A percentile compares a stretch with the other conserved stretches of the same genome.
phyloP scores from a whole-genome alignment of 2,888 invertebrate species.

The Eubasilissa splendida region DNA sequence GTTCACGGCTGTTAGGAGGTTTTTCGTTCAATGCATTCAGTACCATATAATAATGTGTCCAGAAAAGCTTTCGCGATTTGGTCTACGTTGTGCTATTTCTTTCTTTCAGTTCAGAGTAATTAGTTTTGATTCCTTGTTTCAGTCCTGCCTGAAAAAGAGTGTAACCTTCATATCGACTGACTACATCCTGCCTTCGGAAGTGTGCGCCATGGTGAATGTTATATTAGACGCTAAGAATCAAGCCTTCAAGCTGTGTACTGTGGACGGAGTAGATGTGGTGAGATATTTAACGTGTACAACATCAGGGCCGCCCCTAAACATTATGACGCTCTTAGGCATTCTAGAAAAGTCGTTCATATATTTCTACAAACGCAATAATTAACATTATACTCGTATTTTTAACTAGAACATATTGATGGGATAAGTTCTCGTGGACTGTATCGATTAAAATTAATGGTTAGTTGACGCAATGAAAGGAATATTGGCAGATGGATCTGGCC shows the following conservation, averaged over 20 bases:
- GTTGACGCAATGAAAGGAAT: too few relatives aligned
- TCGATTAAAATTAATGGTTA: too few relatives aligned
- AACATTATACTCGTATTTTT: too few relatives aligned
- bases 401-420: too few relatives aligned
- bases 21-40: not conserved
- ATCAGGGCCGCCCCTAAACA: too few relatives aligned
- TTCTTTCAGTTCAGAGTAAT: not conserved
- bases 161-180: constrained; percentile 96
- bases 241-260: constrained; percentile 95
- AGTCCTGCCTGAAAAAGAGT: constrained; percentile 93
- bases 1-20: too few relatives aligned
- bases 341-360: too few relatives aligned
- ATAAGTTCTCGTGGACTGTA: too few relatives aligned
- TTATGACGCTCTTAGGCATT: too few relatives aligned
- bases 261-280: constrained; percentile 96
- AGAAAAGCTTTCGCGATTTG: not conserved
- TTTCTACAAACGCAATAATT: too few relatives aligned
- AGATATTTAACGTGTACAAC: constrained; percentile 62
- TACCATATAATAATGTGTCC: not conserved
- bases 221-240: constrained; percentile 97
- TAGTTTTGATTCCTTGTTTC: constrained; percentile 62
- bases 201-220: constrained; percentile 99
- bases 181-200: constrained; percentile 97
- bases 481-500: too few relatives aligned
- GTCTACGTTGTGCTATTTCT: not conserved